Evolutionary conservation across 2,113 vertebrate genomes (phyloP).

Genomic region (Sturnus vulgaris): DNA sequence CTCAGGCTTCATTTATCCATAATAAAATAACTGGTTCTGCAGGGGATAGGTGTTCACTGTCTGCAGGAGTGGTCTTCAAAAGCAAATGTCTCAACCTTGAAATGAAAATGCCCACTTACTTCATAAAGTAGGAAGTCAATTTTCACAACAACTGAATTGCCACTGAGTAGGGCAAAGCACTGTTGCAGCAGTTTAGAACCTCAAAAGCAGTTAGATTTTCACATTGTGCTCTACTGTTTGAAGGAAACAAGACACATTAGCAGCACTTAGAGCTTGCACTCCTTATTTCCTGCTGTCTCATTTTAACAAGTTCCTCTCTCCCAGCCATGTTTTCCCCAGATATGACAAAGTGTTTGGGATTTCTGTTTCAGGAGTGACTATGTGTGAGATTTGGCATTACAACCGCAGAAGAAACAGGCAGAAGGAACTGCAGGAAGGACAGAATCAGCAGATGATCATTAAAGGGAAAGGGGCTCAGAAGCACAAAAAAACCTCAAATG

Average conservation of each 20-base stretch:
- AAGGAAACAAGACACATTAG: background rate
- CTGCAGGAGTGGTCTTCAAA: background rate
- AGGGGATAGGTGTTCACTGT: background rate
- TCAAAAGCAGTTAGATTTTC: background rate
- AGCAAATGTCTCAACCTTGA: background rate
- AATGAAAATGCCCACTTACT: background rate
- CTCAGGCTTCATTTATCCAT: background rate
- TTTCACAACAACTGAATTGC: background rate
- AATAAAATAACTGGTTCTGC: background rate
- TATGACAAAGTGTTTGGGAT: background rate
- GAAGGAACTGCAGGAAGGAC: conserved; percentile 18
- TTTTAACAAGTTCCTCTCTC: background rate
- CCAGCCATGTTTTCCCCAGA: background rate
- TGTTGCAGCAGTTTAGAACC: background rate
- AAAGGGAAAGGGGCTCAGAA: background rate
- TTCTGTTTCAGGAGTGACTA: background rate
- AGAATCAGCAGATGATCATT: background rate
- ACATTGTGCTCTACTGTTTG: background rate
- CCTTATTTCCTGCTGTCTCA: background rate
- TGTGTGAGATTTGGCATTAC: background rate
- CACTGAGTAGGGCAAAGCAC: background rate
- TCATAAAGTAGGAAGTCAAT: background rate
- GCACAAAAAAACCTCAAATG: background rate
- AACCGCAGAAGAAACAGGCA: conserved; percentile 16
- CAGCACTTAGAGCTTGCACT: background rate